Conservation (phyloP, 1,140 invertebrate genomes). For the Gryon sp. region DNA sequence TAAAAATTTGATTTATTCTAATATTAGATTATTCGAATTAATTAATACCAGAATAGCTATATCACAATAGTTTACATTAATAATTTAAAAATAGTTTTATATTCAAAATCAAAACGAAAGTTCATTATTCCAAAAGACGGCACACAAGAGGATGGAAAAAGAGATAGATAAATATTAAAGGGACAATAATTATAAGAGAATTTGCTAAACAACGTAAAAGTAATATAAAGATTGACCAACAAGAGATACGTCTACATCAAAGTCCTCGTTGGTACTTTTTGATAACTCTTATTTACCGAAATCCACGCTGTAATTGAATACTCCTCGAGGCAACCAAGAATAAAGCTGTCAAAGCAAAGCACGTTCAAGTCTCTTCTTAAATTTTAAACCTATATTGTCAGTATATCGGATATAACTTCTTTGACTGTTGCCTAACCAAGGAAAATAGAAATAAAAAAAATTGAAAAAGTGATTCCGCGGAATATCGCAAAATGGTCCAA, state of each 20-base stretch:
- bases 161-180: too few relatives aligned
- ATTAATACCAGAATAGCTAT: too few relatives aligned
- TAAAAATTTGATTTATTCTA: too few relatives aligned
- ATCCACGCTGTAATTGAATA: constrained; percentile 30
- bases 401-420: constrained; percentile 23
- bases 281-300: constrained; percentile 21
- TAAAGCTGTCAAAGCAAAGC: constrained; percentile 33
- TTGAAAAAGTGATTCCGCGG: neutral
- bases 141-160: too few relatives aligned
- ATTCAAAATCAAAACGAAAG: too few relatives aligned
- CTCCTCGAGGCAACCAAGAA: constrained; percentile 20
- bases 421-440: constrained; percentile 33
- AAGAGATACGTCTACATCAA: neutral
- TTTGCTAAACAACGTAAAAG: neutral
- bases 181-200: too few relatives aligned
- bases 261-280: constrained; percentile 12
- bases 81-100: too few relatives aligned
- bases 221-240: neutral
- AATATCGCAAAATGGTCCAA: neutral
- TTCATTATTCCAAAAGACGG: too few relatives aligned
- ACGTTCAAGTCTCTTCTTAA: constrained; percentile 21
- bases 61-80: too few relatives aligned
- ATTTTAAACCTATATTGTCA: constrained; percentile 31
- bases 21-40: too few relatives aligned
- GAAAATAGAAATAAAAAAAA: constrained; percentile 4